Conservation (phyloP, 2,888 invertebrate genomes). For the Apamea crenata region DNA sequence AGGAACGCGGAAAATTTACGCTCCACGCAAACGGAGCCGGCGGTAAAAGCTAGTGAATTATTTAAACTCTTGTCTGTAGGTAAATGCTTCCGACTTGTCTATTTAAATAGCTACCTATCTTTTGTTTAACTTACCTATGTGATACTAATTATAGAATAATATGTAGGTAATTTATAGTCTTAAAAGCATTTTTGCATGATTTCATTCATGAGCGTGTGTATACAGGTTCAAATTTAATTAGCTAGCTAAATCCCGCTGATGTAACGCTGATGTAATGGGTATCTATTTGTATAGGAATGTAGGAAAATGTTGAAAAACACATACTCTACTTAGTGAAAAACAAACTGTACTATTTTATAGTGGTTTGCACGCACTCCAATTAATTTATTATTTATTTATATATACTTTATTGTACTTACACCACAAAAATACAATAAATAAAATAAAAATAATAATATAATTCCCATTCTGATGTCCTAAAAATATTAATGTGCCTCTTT, state of each 20-base stretch:
- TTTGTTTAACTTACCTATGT: neutral
- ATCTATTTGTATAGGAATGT: neutral
- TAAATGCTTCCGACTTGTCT: slow-evolving; percentile 29
- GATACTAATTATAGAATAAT: too few species aligned
- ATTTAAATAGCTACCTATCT: slow-evolving; percentile 5
- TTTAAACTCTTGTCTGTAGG: slow-evolving; percentile 20
- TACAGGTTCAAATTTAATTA: too few species aligned
- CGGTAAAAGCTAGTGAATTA: slow-evolving; percentile 36
- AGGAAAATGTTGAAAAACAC: neutral
- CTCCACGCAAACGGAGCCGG: slow-evolving; percentile 3
- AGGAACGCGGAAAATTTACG: slow-evolving; percentile 49
- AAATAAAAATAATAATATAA: too few species aligned
- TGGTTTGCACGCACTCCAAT: neutral
- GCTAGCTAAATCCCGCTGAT: too few species aligned
- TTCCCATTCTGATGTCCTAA: neutral
- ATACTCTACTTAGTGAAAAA: neutral
- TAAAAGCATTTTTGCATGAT: slow-evolving; percentile 2
- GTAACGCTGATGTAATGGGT: too few species aligned
- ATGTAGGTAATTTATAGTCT: neutral
- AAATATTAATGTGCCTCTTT: neutral
- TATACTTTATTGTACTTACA: too few species aligned
- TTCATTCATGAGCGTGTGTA: neutral
- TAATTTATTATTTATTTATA: too few species aligned
- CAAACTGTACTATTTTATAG: too few species aligned
- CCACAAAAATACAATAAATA: too few species aligned